Percentiles rank a stretch among this genome's conserved stretches.
Conservation (phyloP, 2,888 invertebrate genomes). For the Drosophila rubida region DNA sequence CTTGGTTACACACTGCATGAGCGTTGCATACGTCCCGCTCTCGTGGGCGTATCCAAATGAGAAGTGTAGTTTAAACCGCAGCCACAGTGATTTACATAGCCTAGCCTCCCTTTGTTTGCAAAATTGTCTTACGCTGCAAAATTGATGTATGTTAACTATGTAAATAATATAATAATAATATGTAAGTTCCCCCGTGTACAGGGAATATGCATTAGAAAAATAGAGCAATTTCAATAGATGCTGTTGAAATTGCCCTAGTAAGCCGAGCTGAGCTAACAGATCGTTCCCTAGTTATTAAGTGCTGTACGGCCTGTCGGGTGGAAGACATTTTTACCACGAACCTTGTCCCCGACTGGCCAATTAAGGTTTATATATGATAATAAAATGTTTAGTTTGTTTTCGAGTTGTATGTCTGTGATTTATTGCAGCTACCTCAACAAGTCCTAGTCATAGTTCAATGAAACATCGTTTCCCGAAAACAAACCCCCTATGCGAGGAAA, state of each 20-base stretch:
- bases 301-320: slow-evolving; percentile 21
- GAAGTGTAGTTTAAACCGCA: not conserved
- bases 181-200: slow-evolving; percentile 20
- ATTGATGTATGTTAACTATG: slow-evolving; percentile 63
- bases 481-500: slow-evolving; percentile 10
- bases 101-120: slow-evolving; percentile 48
- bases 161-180: slow-evolving; percentile 46
- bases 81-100: slow-evolving; percentile 47
- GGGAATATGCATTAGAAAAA: slow-evolving; percentile 16
- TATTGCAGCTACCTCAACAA: not conserved
- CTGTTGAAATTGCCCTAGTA: not conserved
- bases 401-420: slow-evolving; percentile 6
- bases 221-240: not conserved
- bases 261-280: not conserved
- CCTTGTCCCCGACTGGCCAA: slow-evolving; percentile 30
- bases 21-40: slow-evolving; percentile 96
- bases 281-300: slow-evolving; percentile 43
- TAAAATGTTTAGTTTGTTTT: slow-evolving; percentile 42
- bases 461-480: not conserved
- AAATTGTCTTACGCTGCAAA: slow-evolving; percentile 66
- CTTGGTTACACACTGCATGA: slow-evolving; percentile 97
- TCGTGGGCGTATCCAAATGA: slow-evolving; percentile 96
- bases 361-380: slow-evolving; percentile 28
- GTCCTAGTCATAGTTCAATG: not conserved
- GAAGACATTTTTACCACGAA: slow-evolving; percentile 38